A percentile compares a stretch with the other conserved stretches of the same genome.
Evolutionary conservation across 2,797 vertebrate genomes (phyloP).

Genomic region (Acanthurus lineatus): DNA sequence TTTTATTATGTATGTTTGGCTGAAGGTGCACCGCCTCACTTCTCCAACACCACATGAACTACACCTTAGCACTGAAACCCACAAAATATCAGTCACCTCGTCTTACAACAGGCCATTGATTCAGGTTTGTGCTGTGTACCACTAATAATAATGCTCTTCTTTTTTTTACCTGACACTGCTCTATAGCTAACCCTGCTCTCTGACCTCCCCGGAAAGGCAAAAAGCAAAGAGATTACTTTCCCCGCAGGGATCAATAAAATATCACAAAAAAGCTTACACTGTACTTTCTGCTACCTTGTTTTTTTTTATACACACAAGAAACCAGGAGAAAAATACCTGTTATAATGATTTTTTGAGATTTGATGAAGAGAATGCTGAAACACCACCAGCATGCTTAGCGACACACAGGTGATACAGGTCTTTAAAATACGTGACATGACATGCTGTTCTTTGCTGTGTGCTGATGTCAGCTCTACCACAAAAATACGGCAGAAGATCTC

Average conservation of each 20-base stretch:
- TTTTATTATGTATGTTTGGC: not conserved
- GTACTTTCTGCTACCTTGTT: slow-evolving; percentile 40
- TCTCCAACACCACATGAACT: not conserved
- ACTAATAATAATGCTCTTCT: slow-evolving; percentile 13
- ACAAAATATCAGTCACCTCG: not conserved
- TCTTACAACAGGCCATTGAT: slow-evolving; percentile 13
- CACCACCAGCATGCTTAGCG: not conserved
- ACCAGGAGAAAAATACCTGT: not conserved
- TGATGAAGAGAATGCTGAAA: slow-evolving; percentile 23
- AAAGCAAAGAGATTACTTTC: slow-evolving; percentile 62
- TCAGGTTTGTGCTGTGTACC: slow-evolving; percentile 3
- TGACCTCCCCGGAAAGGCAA: slow-evolving; percentile 59
- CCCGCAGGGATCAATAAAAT: slow-evolving; percentile 54
- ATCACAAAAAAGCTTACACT: slow-evolving; percentile 55
- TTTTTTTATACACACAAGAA: slow-evolving; percentile 16
- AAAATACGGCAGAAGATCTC: slow-evolving; percentile 9
- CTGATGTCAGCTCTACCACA: slow-evolving; percentile 28
- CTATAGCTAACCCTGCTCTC: slow-evolving; percentile 51
- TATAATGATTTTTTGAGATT: slow-evolving; percentile 41
- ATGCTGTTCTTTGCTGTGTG: slow-evolving; percentile 1
- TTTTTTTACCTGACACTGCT: slow-evolving; percentile 46
- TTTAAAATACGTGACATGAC: slow-evolving; percentile 34
- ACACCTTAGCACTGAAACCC: not conserved
- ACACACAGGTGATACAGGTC: not conserved
- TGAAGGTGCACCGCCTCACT: not conserved